Percentiles rank a stretch among this genome's conserved stretches.
Conservation (phyloP, 2,888 invertebrate species). For the Andrena marginata region DNA sequence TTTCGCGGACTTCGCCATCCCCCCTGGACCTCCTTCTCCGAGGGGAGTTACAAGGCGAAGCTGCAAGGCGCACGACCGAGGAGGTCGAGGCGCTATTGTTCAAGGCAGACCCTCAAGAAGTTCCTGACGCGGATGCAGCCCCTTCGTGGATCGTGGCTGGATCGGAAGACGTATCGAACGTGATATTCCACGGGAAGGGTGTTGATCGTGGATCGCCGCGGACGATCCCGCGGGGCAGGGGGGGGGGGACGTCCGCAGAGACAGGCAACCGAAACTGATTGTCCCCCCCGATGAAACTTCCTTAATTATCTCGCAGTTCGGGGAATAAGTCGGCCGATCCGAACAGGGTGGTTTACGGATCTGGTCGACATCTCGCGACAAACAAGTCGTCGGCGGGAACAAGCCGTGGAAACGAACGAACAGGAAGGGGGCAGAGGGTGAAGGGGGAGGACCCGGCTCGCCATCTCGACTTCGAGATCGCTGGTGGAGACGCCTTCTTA, state of each 20-base stretch:
- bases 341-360: conserved; percentile 68
- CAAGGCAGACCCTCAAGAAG: conserved; percentile 40
- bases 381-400: conserved; percentile 58
- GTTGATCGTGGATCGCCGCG: conserved; percentile 9
- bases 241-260: conserved; percentile 28
- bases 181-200: not conserved
- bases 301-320: conserved; percentile 82
- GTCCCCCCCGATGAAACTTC: conserved; percentile 81
- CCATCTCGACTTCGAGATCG: conserved; percentile 7
- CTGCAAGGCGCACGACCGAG: conserved; percentile 26
- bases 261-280: conserved; percentile 71
- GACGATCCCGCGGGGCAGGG: not conserved
- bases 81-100: conserved; percentile 38
- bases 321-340: conserved; percentile 74
- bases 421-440: not conserved
- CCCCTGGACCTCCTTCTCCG: not conserved
- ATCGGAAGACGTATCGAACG: conserved; percentile 50
- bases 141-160: not conserved
- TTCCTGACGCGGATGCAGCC: conserved; percentile 30
- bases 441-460: not conserved
- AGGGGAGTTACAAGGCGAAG: conserved; percentile 32
- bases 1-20: conserved; percentile 5
- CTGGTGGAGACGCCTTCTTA: conserved; percentile 52
- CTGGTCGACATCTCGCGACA: conserved; percentile 59
- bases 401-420: conserved; percentile 6